Evolutionary conservation across 1,140 invertebrate genomes (phyloP), one percentile per base, ranked within the genome.

Genomic region (Ridgeia piscesae): DNA sequence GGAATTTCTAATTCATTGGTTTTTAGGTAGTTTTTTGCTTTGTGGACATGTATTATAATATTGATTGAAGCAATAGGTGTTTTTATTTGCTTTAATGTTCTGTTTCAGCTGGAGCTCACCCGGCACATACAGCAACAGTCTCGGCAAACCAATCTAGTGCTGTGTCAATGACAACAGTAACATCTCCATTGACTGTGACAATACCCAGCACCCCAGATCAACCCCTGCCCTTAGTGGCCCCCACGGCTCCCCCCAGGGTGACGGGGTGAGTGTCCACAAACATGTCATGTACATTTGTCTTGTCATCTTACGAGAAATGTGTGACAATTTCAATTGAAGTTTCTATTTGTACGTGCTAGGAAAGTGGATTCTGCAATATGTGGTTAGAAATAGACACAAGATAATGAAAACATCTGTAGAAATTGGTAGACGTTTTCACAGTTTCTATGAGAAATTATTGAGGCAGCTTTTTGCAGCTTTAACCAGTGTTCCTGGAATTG

Each of bases 131-230:
- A 21, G 17, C 58, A 21, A 77, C 93, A 92, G 35, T 92, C 91
- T 58, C 94, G 35, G 42, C 92, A 34, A 91, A 35, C 21, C 21
- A 77, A 21, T 33, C 89, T 42, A 89, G 35, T n/a, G 11, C 92
- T 50, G 1, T 90, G 58, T 33, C 21, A 58, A 88, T 92, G 33
- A 48, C 91, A 92, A 88, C 88, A 27, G 35, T 89, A 33, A 48
- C 34, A 89, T 91, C 14, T 14, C 93, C 33, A 92, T 91, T 58
- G 35, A 42, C 27, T 35, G 92, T 50, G 92, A 91, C 14, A 93
- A 93, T 92, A 92, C 94, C 35, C 92, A 93, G 21, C 93, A 93
- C 48, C 92, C 93, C 35, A 91, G 93, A 34, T 88, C 93, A 34
- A 93, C 93, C 34, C 89, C 92, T 48, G 89, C 92, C 89, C 90